A percentile compares a stretch with the other conserved stretches of the same genome.
phyloP scores from a whole-genome alignment of 2,888 invertebrate genomes.

The Myathropa florea region DNA sequence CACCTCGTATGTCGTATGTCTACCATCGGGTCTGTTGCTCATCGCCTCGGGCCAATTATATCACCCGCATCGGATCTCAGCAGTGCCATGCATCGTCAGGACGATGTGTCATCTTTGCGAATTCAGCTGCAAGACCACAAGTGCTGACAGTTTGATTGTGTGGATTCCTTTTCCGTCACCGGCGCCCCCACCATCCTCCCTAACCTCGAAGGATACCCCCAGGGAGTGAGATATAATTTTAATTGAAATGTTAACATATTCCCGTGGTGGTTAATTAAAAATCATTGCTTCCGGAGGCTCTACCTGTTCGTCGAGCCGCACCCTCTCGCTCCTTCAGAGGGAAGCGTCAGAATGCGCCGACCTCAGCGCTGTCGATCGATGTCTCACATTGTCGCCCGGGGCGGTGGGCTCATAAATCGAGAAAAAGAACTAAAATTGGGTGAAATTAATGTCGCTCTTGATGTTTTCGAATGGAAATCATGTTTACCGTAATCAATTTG shows the following conservation, averaged over 20 bases:
- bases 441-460: conserved; percentile 41
- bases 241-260: conserved; percentile 48
- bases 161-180: neutral
- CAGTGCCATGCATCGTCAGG: neutral
- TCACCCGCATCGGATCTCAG: neutral
- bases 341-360: neutral
- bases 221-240: neutral
- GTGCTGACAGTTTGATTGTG: conserved; percentile 47
- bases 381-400: neutral
- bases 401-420: conserved; percentile 36
- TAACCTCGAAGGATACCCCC: neutral
- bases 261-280: conserved; percentile 49
- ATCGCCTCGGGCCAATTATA: conserved; percentile 53
- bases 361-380: neutral
- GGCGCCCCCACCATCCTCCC: neutral
- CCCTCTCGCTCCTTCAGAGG: no score
- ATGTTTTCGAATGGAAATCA: conserved; percentile 46
- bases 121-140: conserved; percentile 23
- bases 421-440: conserved; percentile 14
- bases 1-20: neutral
- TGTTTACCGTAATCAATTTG: conserved; percentile 44
- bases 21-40: conserved; percentile 6
- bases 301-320: conserved; percentile 36
- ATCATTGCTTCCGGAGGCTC: conserved; percentile 51
- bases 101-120: conserved; percentile 44